phyloP scores from a whole-genome alignment of 2,797 vertebrate species.

The Melanotaenia boesemani region DNA sequence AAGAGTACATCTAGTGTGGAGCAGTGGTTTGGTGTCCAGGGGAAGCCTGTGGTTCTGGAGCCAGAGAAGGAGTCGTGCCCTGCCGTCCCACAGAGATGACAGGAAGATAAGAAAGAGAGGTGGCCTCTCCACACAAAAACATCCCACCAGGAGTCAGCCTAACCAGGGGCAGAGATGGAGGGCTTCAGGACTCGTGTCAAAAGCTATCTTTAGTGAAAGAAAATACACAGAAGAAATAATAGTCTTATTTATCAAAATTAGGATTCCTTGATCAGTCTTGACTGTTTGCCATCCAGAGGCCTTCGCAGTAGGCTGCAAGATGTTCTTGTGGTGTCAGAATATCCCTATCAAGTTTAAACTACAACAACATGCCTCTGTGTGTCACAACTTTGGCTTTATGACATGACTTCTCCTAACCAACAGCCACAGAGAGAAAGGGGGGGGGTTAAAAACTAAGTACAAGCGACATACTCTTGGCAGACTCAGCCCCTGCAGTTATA shows the following conservation, averaged over 20 bases:
- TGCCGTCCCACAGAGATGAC: constrained; percentile 90
- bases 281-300: constrained; percentile 37
- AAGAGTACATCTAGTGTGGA: constrained; percentile 59
- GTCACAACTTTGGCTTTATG: constrained; percentile 72
- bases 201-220: constrained; percentile 49
- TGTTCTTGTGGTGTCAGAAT: constrained; percentile 49
- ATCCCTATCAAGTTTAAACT: constrained; percentile 55
- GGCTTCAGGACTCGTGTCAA: constrained; percentile 55
- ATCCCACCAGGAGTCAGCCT: constrained; percentile 77
- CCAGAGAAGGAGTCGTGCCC: constrained; percentile 85
- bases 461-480: constrained; percentile 78
- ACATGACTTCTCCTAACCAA: constrained; percentile 65
- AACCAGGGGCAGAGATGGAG: constrained; percentile 67
- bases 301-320: constrained; percentile 25
- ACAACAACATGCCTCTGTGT: constrained; percentile 61
- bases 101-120: constrained; percentile 87
- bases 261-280: constrained; percentile 30
- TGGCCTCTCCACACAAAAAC: constrained; percentile 79
- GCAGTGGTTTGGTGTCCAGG: constrained; percentile 69
- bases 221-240: constrained; percentile 36
- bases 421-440: constrained; percentile 63
- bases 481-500: constrained; percentile 63
- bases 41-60: constrained; percentile 85
- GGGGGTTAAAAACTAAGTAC: constrained; percentile 39
- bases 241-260: constrained; percentile 33